These are phyloP conservation scores for Seladonia tumulorum DNA, from an alignment of 2,888 invertebrate genomes.

Conservation along the genomic window DNA sequence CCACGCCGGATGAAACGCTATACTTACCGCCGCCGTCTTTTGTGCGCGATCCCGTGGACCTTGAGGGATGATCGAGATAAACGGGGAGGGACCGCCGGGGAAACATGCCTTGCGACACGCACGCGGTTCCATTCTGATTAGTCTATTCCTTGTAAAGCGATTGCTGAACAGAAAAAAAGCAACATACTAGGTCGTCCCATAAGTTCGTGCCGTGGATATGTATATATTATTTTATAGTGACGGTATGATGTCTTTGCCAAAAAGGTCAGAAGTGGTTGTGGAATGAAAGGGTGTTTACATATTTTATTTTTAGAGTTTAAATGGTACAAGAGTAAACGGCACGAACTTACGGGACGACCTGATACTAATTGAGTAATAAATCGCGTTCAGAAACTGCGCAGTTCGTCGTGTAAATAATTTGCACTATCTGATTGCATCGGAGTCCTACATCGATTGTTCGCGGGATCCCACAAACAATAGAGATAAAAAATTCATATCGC, in stretches of 20 bases:
- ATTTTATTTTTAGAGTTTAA: too few relatives aligned
- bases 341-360: too few relatives aligned
- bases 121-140: background rate
- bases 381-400: background rate
- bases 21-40: background rate
- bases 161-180: background rate
- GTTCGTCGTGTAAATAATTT: background rate
- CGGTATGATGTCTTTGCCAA: too few relatives aligned
- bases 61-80: background rate
- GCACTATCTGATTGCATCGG: background rate
- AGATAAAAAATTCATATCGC: background rate
- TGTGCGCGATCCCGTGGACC: background rate
- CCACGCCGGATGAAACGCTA: slow-evolving; percentile 41
- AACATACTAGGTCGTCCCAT: too few relatives aligned
- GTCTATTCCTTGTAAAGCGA: background rate
- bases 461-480: background rate
- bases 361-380: too few relatives aligned
- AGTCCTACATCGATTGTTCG: background rate
- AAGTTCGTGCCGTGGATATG: too few relatives aligned
- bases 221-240: too few relatives aligned
- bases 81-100: background rate
- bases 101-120: background rate
- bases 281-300: too few relatives aligned
- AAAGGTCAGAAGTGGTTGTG: too few relatives aligned
- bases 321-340: too few relatives aligned